These are phyloP conservation scores for Pogona vitticeps DNA, from an alignment of 2,113 vertebrate species.

Conservation along the genomic window DNA sequence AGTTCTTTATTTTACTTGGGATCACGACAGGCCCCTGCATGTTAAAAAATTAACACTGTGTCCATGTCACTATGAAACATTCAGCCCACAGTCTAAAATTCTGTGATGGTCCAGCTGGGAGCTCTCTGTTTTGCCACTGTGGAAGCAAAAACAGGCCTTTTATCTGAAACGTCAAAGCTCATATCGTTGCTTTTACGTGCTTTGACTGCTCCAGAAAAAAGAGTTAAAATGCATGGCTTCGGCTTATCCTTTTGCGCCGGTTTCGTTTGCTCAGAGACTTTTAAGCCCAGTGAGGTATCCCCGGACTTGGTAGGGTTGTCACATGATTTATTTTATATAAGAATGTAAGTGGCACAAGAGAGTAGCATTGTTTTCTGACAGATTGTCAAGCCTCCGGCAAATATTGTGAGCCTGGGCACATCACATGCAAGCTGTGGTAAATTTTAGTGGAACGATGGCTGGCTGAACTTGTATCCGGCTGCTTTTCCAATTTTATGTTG, in stretches of 20 bases:
- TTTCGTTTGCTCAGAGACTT: constrained; percentile 16
- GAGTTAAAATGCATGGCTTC: not conserved
- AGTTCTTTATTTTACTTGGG: not conserved
- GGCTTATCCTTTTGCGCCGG: not conserved
- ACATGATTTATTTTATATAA: constrained; percentile 51
- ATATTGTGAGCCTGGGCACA: constrained; percentile 32
- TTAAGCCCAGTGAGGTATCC: constrained; percentile 31
- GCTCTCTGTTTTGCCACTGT: not conserved
- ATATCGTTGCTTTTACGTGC: not conserved
- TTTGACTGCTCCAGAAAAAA: not conserved
- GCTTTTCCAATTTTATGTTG: not conserved
- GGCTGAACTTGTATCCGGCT: constrained; percentile 37
- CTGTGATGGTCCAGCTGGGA: not conserved
- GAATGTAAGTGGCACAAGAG: constrained; percentile 42
- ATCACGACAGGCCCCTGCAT: not conserved
- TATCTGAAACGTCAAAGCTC: not conserved
- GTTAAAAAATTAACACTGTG: not conserved
- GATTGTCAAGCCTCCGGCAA: constrained; percentile 59
- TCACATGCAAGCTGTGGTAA: constrained; percentile 38
- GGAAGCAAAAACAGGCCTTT: not conserved
- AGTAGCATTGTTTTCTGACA: constrained; percentile 54
- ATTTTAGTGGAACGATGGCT: constrained; percentile 52
- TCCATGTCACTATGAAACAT: not conserved
- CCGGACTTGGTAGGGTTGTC: constrained; percentile 4
- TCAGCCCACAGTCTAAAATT: not conserved